phyloP scores from a whole-genome alignment of 2,113 vertebrate species.

The Malurus elegans region DNA sequence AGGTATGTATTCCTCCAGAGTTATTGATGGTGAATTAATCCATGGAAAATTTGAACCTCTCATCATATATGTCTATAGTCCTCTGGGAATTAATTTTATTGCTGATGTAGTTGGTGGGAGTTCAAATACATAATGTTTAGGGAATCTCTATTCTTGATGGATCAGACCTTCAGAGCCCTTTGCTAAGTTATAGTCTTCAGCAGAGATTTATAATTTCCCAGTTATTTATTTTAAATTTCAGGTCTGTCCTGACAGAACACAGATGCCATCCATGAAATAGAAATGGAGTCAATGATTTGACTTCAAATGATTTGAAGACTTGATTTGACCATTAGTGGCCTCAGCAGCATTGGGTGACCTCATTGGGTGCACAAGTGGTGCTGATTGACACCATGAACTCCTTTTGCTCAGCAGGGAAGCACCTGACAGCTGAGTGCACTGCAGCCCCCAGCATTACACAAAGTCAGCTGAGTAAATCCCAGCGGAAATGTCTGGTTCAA shows the following conservation, averaged over 20 bases:
- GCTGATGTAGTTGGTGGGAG: not conserved
- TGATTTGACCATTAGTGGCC: not conserved
- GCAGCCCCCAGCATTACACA: not conserved
- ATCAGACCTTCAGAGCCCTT: not conserved
- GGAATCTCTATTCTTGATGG: not conserved
- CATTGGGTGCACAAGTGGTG: not conserved
- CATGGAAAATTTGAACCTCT: not conserved
- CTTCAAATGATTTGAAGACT: not conserved
- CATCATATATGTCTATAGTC: not conserved
- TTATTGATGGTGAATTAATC: not conserved
- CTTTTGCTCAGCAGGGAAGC: not conserved
- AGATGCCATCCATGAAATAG: not conserved
- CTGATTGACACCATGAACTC: not conserved
- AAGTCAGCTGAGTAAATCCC: conserved; percentile 19
- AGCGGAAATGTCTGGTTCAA: not conserved
- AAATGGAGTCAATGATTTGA: not conserved
- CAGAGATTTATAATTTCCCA: not conserved
- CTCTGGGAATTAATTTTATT: not conserved
- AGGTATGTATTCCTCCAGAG: not conserved
- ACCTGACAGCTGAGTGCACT: not conserved
- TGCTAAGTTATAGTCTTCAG: not conserved
- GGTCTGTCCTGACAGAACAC: not conserved
- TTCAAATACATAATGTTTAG: not conserved
- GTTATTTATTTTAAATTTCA: not conserved
- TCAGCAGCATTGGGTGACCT: not conserved